Conservation (phyloP, 2,113 vertebrate species). For the Uria lomvia region DNA sequence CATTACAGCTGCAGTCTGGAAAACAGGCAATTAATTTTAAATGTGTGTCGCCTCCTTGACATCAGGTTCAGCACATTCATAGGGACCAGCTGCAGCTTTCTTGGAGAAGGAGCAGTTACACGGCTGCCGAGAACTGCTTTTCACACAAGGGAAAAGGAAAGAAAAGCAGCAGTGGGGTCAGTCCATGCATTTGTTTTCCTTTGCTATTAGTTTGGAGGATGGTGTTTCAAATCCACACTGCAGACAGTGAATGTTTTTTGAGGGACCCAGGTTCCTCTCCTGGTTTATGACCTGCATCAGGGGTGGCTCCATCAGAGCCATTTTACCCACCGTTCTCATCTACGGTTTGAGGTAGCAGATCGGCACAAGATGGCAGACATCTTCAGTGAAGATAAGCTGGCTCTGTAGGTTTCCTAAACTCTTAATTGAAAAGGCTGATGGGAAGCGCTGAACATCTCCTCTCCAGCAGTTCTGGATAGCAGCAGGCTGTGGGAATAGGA, state of each 20-base stretch:
- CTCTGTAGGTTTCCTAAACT: background rate
- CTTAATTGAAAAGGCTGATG: background rate
- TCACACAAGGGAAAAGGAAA: background rate
- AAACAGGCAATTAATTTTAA: constrained; percentile 49
- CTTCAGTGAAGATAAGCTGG: background rate
- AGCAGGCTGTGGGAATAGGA: background rate
- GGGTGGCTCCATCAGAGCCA: background rate
- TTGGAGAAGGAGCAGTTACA: background rate
- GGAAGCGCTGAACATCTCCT: background rate
- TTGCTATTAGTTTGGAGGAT: background rate
- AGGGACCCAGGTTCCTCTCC: background rate
- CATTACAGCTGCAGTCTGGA: constrained; percentile 48
- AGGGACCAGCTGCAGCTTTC: background rate
- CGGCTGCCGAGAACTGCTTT: background rate
- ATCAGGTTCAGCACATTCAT: background rate
- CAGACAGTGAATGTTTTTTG: background rate
- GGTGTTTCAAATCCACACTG: background rate
- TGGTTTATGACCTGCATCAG: background rate
- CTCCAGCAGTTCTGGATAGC: background rate
- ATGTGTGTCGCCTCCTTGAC: background rate
- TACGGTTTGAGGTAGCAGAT: background rate
- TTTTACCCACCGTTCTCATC: background rate
- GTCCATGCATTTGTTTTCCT: background rate
- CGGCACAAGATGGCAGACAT: background rate
- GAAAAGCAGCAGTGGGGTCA: background rate